Evolutionary conservation across 1,140 invertebrate species (phyloP), one percentile per base, ranked within the genome.

Genomic region (Papilio polytes): DNA sequence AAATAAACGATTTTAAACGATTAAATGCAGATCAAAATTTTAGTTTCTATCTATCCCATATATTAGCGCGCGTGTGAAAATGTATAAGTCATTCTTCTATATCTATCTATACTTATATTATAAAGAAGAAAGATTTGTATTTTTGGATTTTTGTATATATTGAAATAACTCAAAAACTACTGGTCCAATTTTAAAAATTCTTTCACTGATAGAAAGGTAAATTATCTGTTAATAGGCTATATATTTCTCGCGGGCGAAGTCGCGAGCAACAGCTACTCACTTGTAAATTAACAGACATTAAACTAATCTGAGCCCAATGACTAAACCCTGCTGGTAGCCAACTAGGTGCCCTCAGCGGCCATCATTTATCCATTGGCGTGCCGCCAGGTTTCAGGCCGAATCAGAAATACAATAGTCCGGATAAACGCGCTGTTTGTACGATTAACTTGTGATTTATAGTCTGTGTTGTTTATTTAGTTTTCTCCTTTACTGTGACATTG

Each of bases 391-490:
- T 74, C 73, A 22, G 73, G 44, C 41, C 73, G 73, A 26, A 51
- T 74, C 48, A n/a, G 31, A 74, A 63, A 48, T 82, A 82, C 74
- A 78, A 74, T 80, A 36, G 70, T 48, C 66, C 78, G 48, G 82
- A 82, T 83, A 80, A 80, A 82, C 63, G 70, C 77, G 51, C 82
- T 85, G 80, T 83, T 82, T 85, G 77, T 77, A 72, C 56, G 74
- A 81, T 82, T 81, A 83, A 78, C 78, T 70, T 51, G 59, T 83
- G 84, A 85, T 83, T 81, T 81, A 83, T 80, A 13, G 73, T 81
- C 20, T 51, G 46, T 81, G 41, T 74, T 53, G 73, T 79, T 70
- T 53, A 72, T 80, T 81, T 80, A 20, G 78, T 63, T 66, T 66
- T 79, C 76, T 51, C 72, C 63, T 12, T 26, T 9, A 2, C 20